Conservation (phyloP, 2,888 invertebrate species). For the Pheosia tremula region DNA sequence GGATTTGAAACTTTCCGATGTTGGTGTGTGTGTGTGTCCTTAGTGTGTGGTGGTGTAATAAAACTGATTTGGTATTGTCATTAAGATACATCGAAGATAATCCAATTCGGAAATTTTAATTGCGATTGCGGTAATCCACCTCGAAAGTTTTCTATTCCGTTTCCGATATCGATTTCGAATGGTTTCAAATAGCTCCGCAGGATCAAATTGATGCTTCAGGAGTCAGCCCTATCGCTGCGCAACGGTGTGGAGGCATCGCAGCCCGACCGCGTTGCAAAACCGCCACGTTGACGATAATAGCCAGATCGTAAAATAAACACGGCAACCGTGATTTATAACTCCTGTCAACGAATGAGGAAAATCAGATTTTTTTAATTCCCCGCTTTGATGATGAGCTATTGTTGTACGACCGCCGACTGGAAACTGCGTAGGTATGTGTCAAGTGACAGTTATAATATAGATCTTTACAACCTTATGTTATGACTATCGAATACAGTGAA, state of each 20-base stretch:
- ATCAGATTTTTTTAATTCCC: constrained; percentile 70
- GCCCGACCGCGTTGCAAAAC: constrained; percentile 75
- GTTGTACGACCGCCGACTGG: constrained; percentile 41
- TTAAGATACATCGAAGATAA: too few relatives aligned
- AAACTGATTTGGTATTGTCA: too few relatives aligned
- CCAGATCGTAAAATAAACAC: constrained; percentile 79
- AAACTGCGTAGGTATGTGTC: constrained; percentile 32
- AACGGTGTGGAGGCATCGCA: constrained; percentile 46
- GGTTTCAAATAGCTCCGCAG: too few relatives aligned
- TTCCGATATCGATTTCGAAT: too few relatives aligned
- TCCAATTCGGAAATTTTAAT: too few relatives aligned
- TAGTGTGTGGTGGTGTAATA: too few relatives aligned
- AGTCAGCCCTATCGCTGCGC: constrained; percentile 44
- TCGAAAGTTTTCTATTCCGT: too few relatives aligned
- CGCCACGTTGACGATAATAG: constrained; percentile 77
- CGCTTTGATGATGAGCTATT: constrained; percentile 71
- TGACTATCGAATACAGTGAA: not conserved
- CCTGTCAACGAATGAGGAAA: constrained; percentile 73
- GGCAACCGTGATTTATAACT: constrained; percentile 73
- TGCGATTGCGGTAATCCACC: too few relatives aligned
- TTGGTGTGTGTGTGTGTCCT: too few relatives aligned
- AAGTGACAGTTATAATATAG: constrained; percentile 19
- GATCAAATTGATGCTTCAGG: not conserved
- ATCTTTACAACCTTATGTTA: not conserved
- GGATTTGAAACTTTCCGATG: too few relatives aligned